phyloP scores from a whole-genome alignment of 2,113 vertebrate species.

The Anolis carolinensis region DNA sequence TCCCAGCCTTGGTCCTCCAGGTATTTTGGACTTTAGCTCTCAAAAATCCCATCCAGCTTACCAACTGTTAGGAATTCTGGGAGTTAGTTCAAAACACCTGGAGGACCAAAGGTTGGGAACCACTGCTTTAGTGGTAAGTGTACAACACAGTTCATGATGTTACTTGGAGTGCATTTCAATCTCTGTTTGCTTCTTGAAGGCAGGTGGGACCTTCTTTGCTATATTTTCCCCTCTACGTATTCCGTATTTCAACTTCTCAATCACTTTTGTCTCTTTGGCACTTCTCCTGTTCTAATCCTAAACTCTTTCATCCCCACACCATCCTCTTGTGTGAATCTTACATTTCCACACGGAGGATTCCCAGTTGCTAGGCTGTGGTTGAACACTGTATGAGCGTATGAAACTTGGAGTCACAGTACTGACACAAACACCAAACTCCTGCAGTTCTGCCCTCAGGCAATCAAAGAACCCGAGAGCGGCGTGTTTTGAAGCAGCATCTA shows the following conservation, averaged over 20 bases:
- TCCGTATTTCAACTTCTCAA: not conserved
- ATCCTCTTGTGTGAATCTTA: constrained; percentile 59
- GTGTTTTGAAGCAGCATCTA: constrained; percentile 95
- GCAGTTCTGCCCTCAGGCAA: constrained; percentile 92
- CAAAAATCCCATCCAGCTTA: too few species aligned
- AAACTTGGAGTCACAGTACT: constrained; percentile 94
- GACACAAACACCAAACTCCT: constrained; percentile 89
- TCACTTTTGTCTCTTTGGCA: not conserved
- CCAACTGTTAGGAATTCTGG: too few species aligned
- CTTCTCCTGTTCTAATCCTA: not conserved
- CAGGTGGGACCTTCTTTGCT: not conserved
- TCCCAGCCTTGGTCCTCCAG: too few species aligned
- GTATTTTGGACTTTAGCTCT: too few species aligned
- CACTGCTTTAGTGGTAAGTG: too few species aligned
- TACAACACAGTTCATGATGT: too few species aligned
- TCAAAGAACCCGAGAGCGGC: constrained; percentile 95
- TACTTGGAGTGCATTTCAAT: not conserved
- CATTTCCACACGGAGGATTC: constrained; percentile 80
- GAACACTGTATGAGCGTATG: constrained; percentile 76
- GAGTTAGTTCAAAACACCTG: too few species aligned
- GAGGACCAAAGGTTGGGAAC: too few species aligned
- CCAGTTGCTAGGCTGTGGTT: constrained; percentile 68
- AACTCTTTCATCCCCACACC: not conserved
- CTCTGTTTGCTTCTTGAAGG: not conserved
- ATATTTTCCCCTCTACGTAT: not conserved